Evolutionary conservation across 2,888 invertebrate species (phyloP).

Genomic region (Lepidocyrtoides sp.): DNA sequence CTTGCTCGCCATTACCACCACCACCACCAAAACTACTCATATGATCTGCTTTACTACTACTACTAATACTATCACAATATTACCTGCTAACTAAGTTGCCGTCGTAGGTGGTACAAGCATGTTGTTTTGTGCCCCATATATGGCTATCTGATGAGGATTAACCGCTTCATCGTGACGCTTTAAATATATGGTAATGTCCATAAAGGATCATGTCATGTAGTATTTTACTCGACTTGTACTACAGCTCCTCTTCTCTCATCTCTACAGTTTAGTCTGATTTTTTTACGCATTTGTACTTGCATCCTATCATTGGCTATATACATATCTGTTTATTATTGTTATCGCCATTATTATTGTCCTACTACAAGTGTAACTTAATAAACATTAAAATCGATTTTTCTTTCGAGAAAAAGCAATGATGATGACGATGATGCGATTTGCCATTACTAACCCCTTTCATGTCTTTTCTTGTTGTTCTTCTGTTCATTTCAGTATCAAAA

Average conservation of each 20-base stretch:
- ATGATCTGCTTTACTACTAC: background rate
- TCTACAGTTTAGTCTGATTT: slow-evolving; percentile 16
- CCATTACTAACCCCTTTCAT: slow-evolving; percentile 73
- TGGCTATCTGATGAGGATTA: slow-evolving; percentile 78
- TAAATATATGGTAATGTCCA: slow-evolving; percentile 79
- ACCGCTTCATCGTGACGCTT: slow-evolving; percentile 81
- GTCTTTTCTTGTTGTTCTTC: slow-evolving; percentile 31
- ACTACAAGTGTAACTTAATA: slow-evolving; percentile 66
- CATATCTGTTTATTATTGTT: slow-evolving; percentile 35
- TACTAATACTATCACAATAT: background rate
- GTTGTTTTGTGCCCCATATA: slow-evolving; percentile 68
- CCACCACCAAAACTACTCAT: background rate
- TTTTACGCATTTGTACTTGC: slow-evolving; percentile 42
- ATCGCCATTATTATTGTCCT: slow-evolving; percentile 33
- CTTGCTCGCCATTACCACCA: slow-evolving; percentile 1
- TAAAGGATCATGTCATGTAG: slow-evolving; percentile 78
- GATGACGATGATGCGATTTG: slow-evolving; percentile 45
- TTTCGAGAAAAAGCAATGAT: slow-evolving; percentile 19
- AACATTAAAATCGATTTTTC: slow-evolving; percentile 61
- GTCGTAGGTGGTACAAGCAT: slow-evolving; percentile 73
- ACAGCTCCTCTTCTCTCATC: background rate
- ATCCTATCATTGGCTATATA: background rate
- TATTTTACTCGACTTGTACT: background rate
- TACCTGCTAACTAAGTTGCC: slow-evolving; percentile 1
- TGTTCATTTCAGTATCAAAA: slow-evolving; percentile 10